Conservation (phyloP, 2,113 vertebrate genomes). For the Acanthisitta chloris region DNA sequence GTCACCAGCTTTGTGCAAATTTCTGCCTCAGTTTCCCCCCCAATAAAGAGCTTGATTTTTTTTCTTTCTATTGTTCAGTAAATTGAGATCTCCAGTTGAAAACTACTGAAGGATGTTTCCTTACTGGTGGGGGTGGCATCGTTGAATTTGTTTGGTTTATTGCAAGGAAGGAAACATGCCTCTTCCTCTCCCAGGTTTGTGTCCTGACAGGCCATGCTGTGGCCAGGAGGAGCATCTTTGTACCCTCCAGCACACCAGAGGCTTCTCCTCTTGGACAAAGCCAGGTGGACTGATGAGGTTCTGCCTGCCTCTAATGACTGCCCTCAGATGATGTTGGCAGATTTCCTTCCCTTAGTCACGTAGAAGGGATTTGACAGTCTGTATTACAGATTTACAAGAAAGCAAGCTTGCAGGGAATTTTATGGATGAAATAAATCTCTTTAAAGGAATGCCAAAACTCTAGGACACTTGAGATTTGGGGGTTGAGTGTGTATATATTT, state of each 20-base stretch:
- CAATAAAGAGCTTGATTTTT: not conserved
- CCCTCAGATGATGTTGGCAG: not conserved
- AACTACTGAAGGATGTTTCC: not conserved
- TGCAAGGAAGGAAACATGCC: not conserved
- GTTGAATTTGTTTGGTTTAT: not conserved
- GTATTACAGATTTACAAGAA: constrained; percentile 15
- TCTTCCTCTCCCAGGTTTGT: not conserved
- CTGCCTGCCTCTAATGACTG: not conserved
- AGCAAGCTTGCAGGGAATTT: constrained; percentile 13
- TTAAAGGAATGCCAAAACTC: constrained; percentile 16
- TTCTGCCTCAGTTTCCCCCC: not conserved
- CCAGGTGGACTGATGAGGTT: not conserved
- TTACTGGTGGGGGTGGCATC: not conserved
- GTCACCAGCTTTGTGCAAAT: not conserved
- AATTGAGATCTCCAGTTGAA: not conserved
- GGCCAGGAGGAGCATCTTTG: not conserved
- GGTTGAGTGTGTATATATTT: constrained; percentile 6
- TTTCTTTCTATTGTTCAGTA: not conserved
- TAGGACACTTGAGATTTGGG: constrained; percentile 17
- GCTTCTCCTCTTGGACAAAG: not conserved
- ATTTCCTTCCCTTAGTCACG: not conserved
- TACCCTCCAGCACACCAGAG: not conserved
- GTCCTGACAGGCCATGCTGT: not conserved
- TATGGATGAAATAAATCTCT: constrained; percentile 32
- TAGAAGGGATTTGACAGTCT: constrained; percentile 1